Conservation (phyloP, 2,797 vertebrate genomes). For the Glyptemys insculpta region DNA sequence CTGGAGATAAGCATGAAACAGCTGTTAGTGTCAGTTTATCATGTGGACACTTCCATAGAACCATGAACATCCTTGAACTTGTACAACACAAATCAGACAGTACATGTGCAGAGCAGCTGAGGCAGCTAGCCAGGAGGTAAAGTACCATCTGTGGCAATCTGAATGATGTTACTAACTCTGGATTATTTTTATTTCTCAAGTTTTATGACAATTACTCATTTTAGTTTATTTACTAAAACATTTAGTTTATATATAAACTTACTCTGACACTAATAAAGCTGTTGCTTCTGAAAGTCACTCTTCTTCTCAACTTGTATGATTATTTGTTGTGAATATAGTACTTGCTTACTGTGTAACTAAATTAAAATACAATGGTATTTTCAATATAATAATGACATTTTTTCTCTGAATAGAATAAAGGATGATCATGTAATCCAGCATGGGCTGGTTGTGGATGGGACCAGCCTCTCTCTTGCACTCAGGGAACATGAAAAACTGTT, state of each 20-base stretch:
- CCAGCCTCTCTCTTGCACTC: constrained; percentile 95
- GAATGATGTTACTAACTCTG: background rate
- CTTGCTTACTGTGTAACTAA: background rate
- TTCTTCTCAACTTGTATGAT: background rate
- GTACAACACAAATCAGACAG: constrained; percentile 92
- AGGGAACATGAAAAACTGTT: constrained; percentile 97
- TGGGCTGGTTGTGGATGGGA: constrained; percentile 95
- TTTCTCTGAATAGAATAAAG: constrained; percentile 86
- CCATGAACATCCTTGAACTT: constrained; percentile 97
- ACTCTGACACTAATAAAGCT: background rate
- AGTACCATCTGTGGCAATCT: background rate
- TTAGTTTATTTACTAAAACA: background rate
- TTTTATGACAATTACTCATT: background rate
- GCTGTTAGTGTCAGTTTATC: constrained; percentile 97
- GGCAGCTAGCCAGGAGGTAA: constrained; percentile 91
- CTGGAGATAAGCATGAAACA: constrained; percentile 96
- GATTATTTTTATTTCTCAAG: background rate
- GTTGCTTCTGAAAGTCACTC: background rate
- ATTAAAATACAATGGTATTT: background rate
- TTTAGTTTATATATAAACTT: background rate
- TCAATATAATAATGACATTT: background rate
- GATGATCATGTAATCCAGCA: constrained; percentile 98
- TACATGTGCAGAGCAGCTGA: constrained; percentile 93
- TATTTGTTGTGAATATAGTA: background rate
- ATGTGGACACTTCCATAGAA: constrained; percentile 96